A percentile compares a stretch with the other conserved stretches of the same genome.
Evolutionary conservation across 2,797 vertebrate species (phyloP).

Genomic region (Diplodus sargus): DNA sequence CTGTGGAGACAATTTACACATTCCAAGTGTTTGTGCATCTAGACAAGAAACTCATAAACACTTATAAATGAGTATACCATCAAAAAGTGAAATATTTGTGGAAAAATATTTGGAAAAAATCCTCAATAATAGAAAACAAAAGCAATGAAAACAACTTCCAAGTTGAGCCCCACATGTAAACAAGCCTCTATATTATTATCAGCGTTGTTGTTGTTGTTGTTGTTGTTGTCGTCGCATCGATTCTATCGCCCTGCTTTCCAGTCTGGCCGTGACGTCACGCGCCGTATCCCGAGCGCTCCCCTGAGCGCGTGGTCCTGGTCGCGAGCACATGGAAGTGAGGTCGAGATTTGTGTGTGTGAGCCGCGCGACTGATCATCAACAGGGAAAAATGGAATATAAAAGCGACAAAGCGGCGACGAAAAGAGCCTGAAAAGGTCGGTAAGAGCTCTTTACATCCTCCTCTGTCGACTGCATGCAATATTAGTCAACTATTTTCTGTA

Average conservation of each 20-base stretch:
- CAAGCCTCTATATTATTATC: accelerated
- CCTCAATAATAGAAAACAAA: not conserved
- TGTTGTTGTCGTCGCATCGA: not conserved
- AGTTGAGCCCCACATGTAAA: not conserved
- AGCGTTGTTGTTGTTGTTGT: not conserved
- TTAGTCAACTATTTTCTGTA: not conserved
- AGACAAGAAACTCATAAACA: too few species aligned
- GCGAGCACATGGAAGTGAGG: slow-evolving; percentile 86
- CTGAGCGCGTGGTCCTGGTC: slow-evolving; percentile 81
- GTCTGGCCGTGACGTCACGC: slow-evolving; percentile 82
- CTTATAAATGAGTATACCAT: too few species aligned
- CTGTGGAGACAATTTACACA: not conserved
- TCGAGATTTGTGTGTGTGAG: slow-evolving; percentile 76
- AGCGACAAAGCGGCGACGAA: not conserved
- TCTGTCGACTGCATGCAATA: slow-evolving; percentile 7
- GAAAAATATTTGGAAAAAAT: not conserved
- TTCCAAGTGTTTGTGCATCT: not conserved
- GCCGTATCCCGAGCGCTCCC: slow-evolving; percentile 70
- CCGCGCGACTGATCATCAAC: slow-evolving; percentile 60
- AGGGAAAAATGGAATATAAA: slow-evolving; percentile 68
- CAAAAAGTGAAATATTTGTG: not conserved
- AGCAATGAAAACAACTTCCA: not conserved
- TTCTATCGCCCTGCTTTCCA: slow-evolving; percentile 42
- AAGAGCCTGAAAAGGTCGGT: slow-evolving; percentile 35
- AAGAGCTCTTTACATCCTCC: slow-evolving; percentile 43